Base-by-base conservation (phyloP, 2,888 invertebrate genomes). In the Rotaria macrura region DNA sequence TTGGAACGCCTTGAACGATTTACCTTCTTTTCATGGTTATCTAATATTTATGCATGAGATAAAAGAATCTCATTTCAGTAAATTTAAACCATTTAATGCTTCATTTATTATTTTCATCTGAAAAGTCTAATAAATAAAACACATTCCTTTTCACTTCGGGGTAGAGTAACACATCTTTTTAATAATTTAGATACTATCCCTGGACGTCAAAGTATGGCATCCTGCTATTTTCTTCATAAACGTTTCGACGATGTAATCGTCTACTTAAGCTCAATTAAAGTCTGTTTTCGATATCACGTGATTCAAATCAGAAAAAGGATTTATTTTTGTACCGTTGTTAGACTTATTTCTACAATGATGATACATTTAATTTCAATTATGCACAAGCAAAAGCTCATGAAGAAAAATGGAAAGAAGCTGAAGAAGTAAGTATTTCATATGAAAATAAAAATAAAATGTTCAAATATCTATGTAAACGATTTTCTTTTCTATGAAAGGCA, bases 181-280 rank as follows among this genome's bases (percentile, higher is more conserved):
- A n/a, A 25, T 25, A 23, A 87, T 89, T 85, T 89, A 92, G 98
- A 99, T 91, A 99, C 98, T 0, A 97, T 99, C 65, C 92, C 92
- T 57, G 93, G 99, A 0, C 93, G 99, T 49, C 97, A 99, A 91
- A 96, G 97, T 90, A 98, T 99, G 97, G 96, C 98, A 0, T 96
- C 97, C 0, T 95, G 95, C 7, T 96, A 96, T 92, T 99, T 99
- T 91, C 92, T 99, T 7, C 94, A 95, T 84, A 94, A 94, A 38
- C 96, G 97, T 91, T 97, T 96, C 91, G 97, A 97, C 89, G 97
- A 99, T 91, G 97, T 97, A 83, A 93, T 97, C 34, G 94, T 97
- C 47, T 99, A 98, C 90, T 93, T 99, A 88, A 96, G 96, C 90
- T 97, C 97, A 0, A 96, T 99, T 89, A 95, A 97, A 91, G 91